These are phyloP conservation scores for Drosophila ezoana DNA, from an alignment of 2,888 invertebrate species.

Conservation along the genomic window DNA sequence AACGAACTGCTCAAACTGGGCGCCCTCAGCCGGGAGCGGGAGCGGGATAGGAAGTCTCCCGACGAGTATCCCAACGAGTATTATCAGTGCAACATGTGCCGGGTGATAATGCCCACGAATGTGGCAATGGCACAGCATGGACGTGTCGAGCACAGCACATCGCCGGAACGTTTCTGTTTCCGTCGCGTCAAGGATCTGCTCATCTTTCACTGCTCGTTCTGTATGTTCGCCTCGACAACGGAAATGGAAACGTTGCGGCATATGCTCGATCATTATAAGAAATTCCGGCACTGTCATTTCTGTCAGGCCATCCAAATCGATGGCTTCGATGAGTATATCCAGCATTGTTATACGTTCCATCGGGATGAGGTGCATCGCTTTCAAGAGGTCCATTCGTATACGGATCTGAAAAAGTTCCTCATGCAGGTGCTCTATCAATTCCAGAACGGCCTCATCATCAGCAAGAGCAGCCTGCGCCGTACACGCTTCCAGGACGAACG, in stretches of 20 bases:
- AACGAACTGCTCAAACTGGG: constrained; percentile 54
- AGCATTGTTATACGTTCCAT: constrained; percentile 76
- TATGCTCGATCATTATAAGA: constrained; percentile 81
- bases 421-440: constrained; percentile 75
- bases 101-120: constrained; percentile 72
- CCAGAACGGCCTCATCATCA: constrained; percentile 79
- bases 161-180: constrained; percentile 63
- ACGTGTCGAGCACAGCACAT: constrained; percentile 43
- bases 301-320: constrained; percentile 46
- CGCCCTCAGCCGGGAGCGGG: not conserved
- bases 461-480: constrained; percentile 67
- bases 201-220: constrained; percentile 85
- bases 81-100: constrained; percentile 76
- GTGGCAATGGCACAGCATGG: constrained; percentile 71
- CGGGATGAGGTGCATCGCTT: constrained; percentile 57
- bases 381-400: constrained; percentile 52
- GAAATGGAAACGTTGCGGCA: constrained; percentile 84
- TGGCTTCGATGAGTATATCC: constrained; percentile 76
- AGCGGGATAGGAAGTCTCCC: too few species aligned
- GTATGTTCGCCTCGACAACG: constrained; percentile 82
- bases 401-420: constrained; percentile 62
- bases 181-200: constrained; percentile 74
- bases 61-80: constrained; percentile 44
- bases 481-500: constrained; percentile 61
- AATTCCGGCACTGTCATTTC: constrained; percentile 68